Conservation (phyloP, 2,797 vertebrate species). For the Hapalemur alaotrensis region DNA sequence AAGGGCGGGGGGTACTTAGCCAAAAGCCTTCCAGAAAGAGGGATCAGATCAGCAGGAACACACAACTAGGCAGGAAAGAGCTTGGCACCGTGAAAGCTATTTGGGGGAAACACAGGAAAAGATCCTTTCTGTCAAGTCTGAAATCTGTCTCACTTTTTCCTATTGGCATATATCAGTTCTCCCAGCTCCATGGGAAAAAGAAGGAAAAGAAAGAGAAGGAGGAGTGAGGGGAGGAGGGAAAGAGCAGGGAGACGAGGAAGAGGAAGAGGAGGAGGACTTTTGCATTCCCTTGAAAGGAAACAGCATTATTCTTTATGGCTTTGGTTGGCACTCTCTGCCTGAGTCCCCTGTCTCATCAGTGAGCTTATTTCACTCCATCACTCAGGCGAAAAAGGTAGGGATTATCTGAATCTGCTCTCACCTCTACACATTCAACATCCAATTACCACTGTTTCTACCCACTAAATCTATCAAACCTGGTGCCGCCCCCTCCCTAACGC, state of each 20-base stretch:
- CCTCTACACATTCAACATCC: background rate
- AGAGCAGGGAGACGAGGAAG: background rate
- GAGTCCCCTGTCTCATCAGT: background rate
- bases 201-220: background rate
- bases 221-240: background rate
- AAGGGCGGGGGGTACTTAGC: background rate
- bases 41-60: background rate
- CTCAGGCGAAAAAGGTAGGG: background rate
- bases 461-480: background rate
- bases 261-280: background rate
- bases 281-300: background rate
- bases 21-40: background rate
- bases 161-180: background rate
- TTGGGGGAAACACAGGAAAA: background rate
- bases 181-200: background rate
- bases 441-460: background rate
- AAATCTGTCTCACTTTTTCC: background rate
- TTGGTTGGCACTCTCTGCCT: background rate
- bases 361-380: too few species aligned
- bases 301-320: background rate
- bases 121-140: background rate
- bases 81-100: background rate
- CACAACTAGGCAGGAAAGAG: background rate
- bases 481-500: background rate
- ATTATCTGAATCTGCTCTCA: background rate